A percentile compares a stretch with the other conserved stretches of the same genome.
phyloP scores from a whole-genome alignment of 2,888 invertebrate genomes.

The Papilio demoleus region DNA sequence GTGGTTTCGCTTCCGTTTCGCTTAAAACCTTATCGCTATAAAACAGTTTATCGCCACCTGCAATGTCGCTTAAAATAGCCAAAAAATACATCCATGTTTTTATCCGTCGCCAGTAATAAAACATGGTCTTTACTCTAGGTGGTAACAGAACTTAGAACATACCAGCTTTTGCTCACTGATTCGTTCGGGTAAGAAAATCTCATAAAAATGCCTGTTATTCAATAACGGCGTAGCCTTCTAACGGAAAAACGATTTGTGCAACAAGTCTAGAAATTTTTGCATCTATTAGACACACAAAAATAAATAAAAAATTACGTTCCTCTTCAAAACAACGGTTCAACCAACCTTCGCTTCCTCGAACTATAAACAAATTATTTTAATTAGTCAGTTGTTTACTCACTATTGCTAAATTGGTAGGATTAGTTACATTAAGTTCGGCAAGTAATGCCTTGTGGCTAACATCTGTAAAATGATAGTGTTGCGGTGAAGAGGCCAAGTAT shows the following conservation, averaged over 20 bases:
- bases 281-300: no score
- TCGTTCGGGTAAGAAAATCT: no score
- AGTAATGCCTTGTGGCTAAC: constrained; percentile 31
- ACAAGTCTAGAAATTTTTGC: no score
- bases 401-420: neutral
- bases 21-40: neutral
- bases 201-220: no score
- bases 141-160: no score
- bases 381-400: neutral
- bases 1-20: constrained; percentile 13
- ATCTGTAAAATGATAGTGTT: constrained; percentile 56
- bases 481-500: constrained; percentile 58
- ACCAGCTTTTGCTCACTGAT: no score
- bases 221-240: no score
- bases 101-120: neutral
- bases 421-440: constrained; percentile 32
- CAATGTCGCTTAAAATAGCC: neutral
- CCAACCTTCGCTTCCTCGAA: neutral
- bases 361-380: neutral
- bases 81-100: neutral
- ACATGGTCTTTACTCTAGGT: neutral
- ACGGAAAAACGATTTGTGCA: no score
- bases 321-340: neutral
- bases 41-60: neutral
- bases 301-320: no score